Conservation (phyloP, 1,140 invertebrate genomes). For the Bombus polaris region DNA sequence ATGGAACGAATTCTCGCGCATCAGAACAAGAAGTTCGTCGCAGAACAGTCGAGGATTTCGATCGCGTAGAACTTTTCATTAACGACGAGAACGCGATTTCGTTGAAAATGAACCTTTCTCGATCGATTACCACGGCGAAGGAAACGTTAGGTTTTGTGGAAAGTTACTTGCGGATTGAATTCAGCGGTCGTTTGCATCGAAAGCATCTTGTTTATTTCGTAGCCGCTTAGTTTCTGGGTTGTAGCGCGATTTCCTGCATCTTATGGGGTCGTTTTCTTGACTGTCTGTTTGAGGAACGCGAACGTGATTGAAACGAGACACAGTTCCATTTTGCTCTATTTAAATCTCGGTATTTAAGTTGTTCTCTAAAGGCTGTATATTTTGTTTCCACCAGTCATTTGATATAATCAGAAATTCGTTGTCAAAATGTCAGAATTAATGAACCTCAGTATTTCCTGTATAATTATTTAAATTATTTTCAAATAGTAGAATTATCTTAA, state of each 20-base stretch:
- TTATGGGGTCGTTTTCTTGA: not conserved
- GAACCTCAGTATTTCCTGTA: too few species aligned
- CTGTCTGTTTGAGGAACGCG: not conserved
- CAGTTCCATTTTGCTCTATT: not conserved
- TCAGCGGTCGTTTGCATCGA: constrained; percentile 32
- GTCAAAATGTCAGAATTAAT: too few species aligned
- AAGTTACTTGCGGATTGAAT: not conserved
- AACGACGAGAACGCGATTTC: not conserved
- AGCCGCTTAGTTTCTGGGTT: constrained; percentile 5
- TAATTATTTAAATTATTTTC: too few species aligned
- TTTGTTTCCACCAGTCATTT: not conserved
- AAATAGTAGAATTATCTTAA: too few species aligned
- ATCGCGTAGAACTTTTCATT: not conserved
- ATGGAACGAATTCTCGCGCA: not conserved
- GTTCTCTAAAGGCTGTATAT: too few species aligned
- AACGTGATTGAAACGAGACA: not conserved
- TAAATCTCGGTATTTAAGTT: not conserved
- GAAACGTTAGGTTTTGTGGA: not conserved
- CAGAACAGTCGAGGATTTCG: not conserved
- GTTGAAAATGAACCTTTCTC: not conserved
- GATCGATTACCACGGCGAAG: not conserved
- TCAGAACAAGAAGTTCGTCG: not conserved
- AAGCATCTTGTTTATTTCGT: constrained; percentile 37
- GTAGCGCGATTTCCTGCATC: not conserved
- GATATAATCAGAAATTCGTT: too few species aligned